Evolutionary conservation across 2,113 vertebrate genomes (phyloP), one percentile per base, ranked within the genome.

Genomic region (Hypomesus transpacificus): DNA sequence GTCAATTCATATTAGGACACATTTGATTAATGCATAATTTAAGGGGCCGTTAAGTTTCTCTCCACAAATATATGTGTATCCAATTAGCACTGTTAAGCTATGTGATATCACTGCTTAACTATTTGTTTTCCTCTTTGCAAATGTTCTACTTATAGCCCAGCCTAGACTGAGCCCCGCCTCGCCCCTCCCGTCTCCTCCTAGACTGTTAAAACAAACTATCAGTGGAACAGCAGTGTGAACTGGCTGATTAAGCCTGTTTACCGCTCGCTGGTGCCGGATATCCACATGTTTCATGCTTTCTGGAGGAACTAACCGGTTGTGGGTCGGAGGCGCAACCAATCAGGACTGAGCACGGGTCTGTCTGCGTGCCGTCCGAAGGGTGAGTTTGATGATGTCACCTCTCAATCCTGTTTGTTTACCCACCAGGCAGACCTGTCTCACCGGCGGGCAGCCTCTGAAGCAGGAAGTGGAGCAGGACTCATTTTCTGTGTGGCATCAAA

Each of bases 11-110:
- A 87, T 91, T 86, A 85, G 82, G 68, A 68, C 75, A 72, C 76
- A 79, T 87, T 87, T 88, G 80, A 90, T 89, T 81, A 86, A 86
- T 88, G 84, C 76, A 86, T 85, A 81, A 87, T 89, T 89, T 84
- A 86, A 87, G 78, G 75, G 39, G 65, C 78, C 0, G 76, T 86
- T 85, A 85, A 85, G 68, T 84, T 88, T 57, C 71, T 26, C n/a
- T 71, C 70, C 69, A 71, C 81, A 85, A 86, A 88, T 86, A 69
- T 86, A 73, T 78, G 72, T 86, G 78, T 85, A 80, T 85, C 73
- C 80, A 85, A 80, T 88, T 88, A 83, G 66, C 14, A 53, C 20
- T 76, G 77, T 70, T 80, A 80, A 73, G 46, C 69, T 68, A 71
- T 61, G 69, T 82, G 75, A 81, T 76, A 80, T 90, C 81, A 85